phyloP scores from a whole-genome alignment of 2,113 vertebrate species.

The Amia ocellicauda region DNA sequence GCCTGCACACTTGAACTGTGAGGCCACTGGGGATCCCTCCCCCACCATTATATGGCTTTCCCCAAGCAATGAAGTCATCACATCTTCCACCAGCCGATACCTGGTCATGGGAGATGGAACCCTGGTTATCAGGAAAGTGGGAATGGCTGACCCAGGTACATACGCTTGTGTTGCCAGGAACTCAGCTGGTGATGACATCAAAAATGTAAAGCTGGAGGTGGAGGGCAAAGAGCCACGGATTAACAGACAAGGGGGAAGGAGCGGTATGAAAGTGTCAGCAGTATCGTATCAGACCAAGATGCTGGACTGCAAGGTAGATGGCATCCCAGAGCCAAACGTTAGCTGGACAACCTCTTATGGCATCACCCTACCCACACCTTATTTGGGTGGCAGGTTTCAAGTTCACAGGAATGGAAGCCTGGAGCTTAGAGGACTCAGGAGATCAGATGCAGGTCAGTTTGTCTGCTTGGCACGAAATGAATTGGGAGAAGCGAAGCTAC shows the following conservation, averaged over 20 bases:
- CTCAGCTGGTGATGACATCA: constrained; percentile 62
- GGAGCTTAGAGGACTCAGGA: constrained; percentile 66
- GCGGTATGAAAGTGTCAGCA: constrained; percentile 40
- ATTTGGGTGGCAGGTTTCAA: constrained; percentile 67
- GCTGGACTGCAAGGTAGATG: constrained; percentile 61
- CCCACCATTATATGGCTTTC: constrained; percentile 67
- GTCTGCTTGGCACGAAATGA: constrained; percentile 60
- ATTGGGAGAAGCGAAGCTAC: constrained; percentile 58
- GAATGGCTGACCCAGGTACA: constrained; percentile 58
- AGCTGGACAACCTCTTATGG: constrained; percentile 64
- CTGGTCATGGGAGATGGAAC: constrained; percentile 51
- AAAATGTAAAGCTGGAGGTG: constrained; percentile 55
- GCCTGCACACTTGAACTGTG: constrained; percentile 51
- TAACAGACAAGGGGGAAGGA: constrained; percentile 49
- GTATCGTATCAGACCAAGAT: constrained; percentile 64
- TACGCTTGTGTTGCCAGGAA: constrained; percentile 66
- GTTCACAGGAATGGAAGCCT: constrained; percentile 67
- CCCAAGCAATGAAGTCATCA: constrained; percentile 58
- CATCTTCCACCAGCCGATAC: constrained; percentile 45
- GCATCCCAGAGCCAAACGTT: constrained; percentile 61
- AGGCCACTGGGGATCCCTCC: constrained; percentile 55
- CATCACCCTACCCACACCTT: constrained; percentile 53
- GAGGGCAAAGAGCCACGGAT: constrained; percentile 58
- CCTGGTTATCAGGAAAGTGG: constrained; percentile 56
- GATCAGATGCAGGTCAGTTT: constrained; percentile 63